Base-by-base conservation (phyloP, 92 coral and sea anemone genomes). In the Porites divaricata region DNA sequence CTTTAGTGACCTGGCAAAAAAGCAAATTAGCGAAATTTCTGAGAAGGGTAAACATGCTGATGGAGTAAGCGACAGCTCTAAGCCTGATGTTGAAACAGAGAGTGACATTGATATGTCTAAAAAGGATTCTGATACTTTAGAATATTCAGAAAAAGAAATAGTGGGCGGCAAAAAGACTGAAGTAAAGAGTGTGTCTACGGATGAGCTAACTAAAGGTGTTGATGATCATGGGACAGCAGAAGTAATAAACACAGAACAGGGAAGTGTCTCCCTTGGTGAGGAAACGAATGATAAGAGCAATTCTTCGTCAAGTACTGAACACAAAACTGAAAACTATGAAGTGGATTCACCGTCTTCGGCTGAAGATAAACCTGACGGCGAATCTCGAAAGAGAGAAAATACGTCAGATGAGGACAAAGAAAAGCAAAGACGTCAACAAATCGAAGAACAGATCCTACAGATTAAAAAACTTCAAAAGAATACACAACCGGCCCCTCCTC, bases 391-490 rank as follows among this genome's bases (percentile, higher is more conserved):
- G 63, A 56, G 28, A 57, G 78, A 62, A 56, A 16, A 59, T 14
- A 15, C 78, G 35, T 23, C 66, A 1, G 81, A 84, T 61, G 86
- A 78, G 62, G 83, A 76, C 28, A 71, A 78, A 59, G 97, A 93
- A 64, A 85, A 50, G 57, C 41, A 63, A 26, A 83, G 91, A 19
- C 91, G 81, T n/a, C 94, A 69, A 26, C 79, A 93, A 21, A 41
- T 91, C 17, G 95, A 89, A 70, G 98, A 91, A 53, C 93, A 91
- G 79, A 94, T 91, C 70, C 88, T 84, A 57, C 83, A 83, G 63
- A 94, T 92, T 57, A 94, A 91, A 75, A 93, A 94, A 62, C 95
- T 92, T 14, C 95, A 94, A 63, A 87, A 93, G 67, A 74, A 86
- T 45, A 81, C 91, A 23, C 91, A 87, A 26, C 90, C 87, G 8